Percentiles rank a stretch among this genome's conserved stretches.
phyloP scores from a whole-genome alignment of 2,888 invertebrate genomes.

The Metopia argyrocephala region DNA sequence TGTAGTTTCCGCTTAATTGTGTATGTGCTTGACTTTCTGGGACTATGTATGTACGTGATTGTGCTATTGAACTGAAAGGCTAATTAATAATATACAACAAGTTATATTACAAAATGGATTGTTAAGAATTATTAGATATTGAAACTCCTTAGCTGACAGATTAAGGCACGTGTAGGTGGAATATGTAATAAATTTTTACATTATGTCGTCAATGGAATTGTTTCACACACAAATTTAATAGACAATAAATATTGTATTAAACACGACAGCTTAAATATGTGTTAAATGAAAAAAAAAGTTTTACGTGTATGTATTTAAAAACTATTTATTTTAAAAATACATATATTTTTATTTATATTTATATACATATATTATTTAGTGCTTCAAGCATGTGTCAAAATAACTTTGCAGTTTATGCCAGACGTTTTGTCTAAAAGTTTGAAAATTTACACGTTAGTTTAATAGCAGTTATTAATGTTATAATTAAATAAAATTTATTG shows the following conservation, averaged over 20 bases:
- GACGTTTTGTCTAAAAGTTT: not conserved
- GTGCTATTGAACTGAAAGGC: not conserved
- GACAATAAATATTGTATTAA: too few species aligned
- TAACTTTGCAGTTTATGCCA: not conserved
- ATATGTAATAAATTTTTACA: too few species aligned
- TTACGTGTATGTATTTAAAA: too few species aligned
- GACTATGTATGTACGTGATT: conserved; percentile 2
- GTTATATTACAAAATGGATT: not conserved
- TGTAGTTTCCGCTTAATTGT: not conserved
- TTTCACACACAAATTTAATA: too few species aligned
- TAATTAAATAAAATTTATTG: not conserved
- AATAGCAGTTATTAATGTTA: not conserved
- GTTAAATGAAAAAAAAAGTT: too few species aligned
- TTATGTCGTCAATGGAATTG: too few species aligned
- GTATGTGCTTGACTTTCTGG: not conserved
- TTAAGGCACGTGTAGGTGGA: not conserved
- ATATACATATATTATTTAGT: too few species aligned
- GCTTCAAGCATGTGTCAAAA: not conserved
- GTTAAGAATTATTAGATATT: conserved; percentile 3
- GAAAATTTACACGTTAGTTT: not conserved
- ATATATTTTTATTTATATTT: too few species aligned
- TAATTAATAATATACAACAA: conserved; percentile 8
- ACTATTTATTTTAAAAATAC: too few species aligned
- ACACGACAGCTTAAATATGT: too few species aligned
- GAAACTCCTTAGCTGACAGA: not conserved